A percentile compares a stretch with the other conserved stretches of the same genome.
phyloP scores from a whole-genome alignment of 1,140 invertebrate species.

The Drosophila lacteicornis region DNA sequence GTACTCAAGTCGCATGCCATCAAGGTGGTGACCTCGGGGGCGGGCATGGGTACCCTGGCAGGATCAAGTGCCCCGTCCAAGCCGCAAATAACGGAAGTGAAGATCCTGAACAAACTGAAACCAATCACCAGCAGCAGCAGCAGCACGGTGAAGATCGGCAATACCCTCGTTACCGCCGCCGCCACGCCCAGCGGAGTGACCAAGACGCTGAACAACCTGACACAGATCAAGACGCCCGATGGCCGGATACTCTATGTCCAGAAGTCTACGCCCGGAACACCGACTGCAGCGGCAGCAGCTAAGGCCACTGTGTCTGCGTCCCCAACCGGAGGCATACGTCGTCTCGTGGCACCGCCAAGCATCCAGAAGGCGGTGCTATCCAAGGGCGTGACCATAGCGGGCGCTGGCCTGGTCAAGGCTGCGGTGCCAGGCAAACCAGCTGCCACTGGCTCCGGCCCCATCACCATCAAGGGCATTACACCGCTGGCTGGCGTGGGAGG shows the following conservation, averaged over 20 bases:
- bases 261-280: slow-evolving; percentile 29
- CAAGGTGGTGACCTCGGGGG: slow-evolving; percentile 42
- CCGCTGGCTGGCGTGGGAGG: slow-evolving; percentile 11
- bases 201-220: slow-evolving; percentile 52
- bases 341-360: slow-evolving; percentile 26
- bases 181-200: background rate
- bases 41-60: background rate
- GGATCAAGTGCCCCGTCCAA: slow-evolving; percentile 6
- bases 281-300: background rate
- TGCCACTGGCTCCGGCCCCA: slow-evolving; percentile 5
- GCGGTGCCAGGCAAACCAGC: slow-evolving; percentile 10
- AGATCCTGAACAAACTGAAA: slow-evolving; percentile 64
- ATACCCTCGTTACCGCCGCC: slow-evolving; percentile 23
- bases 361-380: slow-evolving; percentile 57
- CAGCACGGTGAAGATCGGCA: slow-evolving; percentile 52
- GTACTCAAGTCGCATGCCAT: slow-evolving; percentile 56
- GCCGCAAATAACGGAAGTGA: slow-evolving; percentile 47
- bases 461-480: slow-evolving; percentile 57
- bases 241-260: slow-evolving; percentile 61
- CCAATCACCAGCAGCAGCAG: slow-evolving; percentile 24
- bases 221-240: slow-evolving; percentile 62
- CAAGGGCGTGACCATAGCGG: slow-evolving; percentile 47
- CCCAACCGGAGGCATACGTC: slow-evolving; percentile 17
- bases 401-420: slow-evolving; percentile 57
- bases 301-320: slow-evolving; percentile 23